Evolutionary conservation across 2,797 vertebrate species (phyloP), one percentile per base, ranked within the genome.

Genomic region (Molossus alvarezi): DNA sequence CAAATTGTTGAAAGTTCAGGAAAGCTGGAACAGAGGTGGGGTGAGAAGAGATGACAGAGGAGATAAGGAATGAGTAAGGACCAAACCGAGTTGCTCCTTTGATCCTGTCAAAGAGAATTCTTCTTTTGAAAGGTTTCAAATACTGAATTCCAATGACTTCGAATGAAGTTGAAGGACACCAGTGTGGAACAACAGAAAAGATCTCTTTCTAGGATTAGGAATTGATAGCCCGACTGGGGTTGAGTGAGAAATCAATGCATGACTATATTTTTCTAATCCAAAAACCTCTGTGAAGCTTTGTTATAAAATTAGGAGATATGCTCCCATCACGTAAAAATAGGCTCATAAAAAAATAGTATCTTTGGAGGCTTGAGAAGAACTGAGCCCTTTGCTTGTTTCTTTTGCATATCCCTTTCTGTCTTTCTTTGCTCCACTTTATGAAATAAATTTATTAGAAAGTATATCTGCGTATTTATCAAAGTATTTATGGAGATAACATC

Each of bases 381-480:
- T 5, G 7, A 88, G 21, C 6, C 9, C 48, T 85, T 57, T 72
- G 57, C 37, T 71, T 73, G 2, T 27, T 90, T 81, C 14, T 77
- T 80, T 45, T 48, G 4, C 25, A 14, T 45, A 67, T 9, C 25
- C 18, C 11, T 88, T 87, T 57, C 20, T 84, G 10, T 48, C 25
- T 71, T 90, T 69, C 6, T 23, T 55, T 90, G 23, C 7, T 87
- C 15, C 11, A 25, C 57, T 90, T 33, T 72, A 62, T 76, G 45
- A 81, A 87, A 84, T 57, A 23, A 89, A 41, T 53, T 45, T 86
- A 45, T 85, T 64, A 64, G 82, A 90, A 45, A 6, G 53, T 62
- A 29, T 51, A 76, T 57, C 48, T 89, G 65, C 75, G 7, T 62
- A 48, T 88, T 83, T 85, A 60, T 79, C 27, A n/a, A 76, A 62